Conservation (phyloP, 2,113 vertebrate species). For the Tyto alba region DNA sequence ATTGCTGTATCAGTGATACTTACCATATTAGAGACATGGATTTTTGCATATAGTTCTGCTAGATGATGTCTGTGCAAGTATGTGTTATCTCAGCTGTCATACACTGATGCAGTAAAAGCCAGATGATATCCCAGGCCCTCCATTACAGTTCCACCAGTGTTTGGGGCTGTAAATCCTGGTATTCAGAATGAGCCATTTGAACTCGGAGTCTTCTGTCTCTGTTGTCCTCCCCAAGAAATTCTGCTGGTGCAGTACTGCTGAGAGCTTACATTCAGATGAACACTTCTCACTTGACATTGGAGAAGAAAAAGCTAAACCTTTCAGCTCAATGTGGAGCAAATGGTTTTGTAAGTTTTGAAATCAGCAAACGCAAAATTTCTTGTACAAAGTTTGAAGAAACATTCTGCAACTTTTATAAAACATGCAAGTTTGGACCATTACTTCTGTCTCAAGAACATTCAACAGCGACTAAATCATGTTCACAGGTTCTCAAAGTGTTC, state of each 20-base stretch:
- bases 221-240: not conserved
- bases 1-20: not conserved
- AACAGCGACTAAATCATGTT: not conserved
- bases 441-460: not conserved
- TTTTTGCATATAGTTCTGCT: not conserved
- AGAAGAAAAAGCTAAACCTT: conserved; percentile 1
- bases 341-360: not conserved
- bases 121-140: not conserved
- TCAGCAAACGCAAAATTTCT: conserved; percentile 5
- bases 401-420: not conserved
- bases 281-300: not conserved
- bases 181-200: not conserved
- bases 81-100: not conserved
- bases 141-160: not conserved
- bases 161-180: not conserved
- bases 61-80: not conserved
- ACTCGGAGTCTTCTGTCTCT: not conserved
- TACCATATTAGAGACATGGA: not conserved
- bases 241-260: not conserved
- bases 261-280: not conserved
- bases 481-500: not conserved
- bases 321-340: not conserved
- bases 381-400: not conserved
- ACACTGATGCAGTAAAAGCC: not conserved
- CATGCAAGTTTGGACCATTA: not conserved